Conservation (phyloP, 2,797 vertebrate genomes). For the Aulostomus chinensis region DNA sequence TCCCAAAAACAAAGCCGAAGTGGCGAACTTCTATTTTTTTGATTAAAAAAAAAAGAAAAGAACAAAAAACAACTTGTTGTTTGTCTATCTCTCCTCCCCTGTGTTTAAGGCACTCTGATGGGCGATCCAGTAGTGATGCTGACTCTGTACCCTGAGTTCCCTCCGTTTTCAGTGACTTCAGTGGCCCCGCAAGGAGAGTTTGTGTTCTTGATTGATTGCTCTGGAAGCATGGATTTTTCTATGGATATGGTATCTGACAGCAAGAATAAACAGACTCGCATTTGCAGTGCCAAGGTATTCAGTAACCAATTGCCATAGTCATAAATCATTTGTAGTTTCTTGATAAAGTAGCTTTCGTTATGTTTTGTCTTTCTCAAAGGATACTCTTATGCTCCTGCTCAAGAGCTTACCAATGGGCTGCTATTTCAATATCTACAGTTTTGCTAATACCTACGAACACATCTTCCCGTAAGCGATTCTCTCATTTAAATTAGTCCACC, state of each 20-base stretch:
- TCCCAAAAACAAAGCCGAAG: no score
- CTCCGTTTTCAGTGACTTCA: slow-evolving; percentile 60
- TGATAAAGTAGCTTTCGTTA: no score
- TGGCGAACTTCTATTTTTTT: no score
- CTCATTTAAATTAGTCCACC: no score
- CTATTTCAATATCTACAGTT: slow-evolving; percentile 89
- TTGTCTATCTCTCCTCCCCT: neutral
- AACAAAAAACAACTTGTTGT: no score
- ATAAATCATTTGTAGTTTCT: neutral
- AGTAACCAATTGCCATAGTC: neutral
- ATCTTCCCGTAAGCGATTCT: slow-evolving; percentile 82
- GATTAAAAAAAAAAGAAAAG: no score
- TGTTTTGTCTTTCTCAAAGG: slow-evolving; percentile 64
- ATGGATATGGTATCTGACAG: slow-evolving; percentile 1
- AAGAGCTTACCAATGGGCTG: slow-evolving; percentile 90
- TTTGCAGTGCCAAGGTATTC: slow-evolving; percentile 82
- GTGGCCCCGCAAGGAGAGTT: slow-evolving; percentile 78
- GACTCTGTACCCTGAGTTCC: slow-evolving; percentile 84
- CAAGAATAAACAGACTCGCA: no score
- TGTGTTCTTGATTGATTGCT: slow-evolving; percentile 86
- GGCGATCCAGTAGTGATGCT: slow-evolving; percentile 83
- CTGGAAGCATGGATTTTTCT: slow-evolving; percentile 79
- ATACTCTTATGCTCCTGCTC: slow-evolving; percentile 86
- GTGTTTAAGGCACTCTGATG: slow-evolving; percentile 80
- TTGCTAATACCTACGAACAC: slow-evolving; percentile 79